Conservation (phyloP, 2,113 vertebrate species). For the Heterocephalus glaber region DNA sequence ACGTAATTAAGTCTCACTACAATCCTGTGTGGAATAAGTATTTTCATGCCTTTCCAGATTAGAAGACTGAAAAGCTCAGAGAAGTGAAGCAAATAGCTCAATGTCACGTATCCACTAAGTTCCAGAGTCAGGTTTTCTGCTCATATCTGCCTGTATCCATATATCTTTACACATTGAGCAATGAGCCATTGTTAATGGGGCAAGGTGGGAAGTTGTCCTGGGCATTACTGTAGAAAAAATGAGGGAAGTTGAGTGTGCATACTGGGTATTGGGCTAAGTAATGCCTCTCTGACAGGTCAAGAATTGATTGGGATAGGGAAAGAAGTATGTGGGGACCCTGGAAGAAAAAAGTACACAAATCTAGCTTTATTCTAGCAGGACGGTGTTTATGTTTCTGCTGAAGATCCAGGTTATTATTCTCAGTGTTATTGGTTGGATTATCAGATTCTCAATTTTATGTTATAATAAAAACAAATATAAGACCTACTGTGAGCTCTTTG, state of each 20-base stretch:
- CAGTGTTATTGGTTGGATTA: neutral
- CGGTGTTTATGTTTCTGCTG: fast-evolving
- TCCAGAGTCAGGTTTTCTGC: neutral
- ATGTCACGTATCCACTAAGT: neutral
- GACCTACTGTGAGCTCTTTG: neutral
- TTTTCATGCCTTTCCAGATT: neutral
- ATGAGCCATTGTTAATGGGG: neutral
- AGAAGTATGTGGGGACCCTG: neutral
- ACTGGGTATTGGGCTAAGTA: neutral
- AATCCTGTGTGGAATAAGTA: neutral
- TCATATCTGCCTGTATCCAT: neutral
- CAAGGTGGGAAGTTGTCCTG: neutral
- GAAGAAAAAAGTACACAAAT: neutral
- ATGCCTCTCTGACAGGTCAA: neutral
- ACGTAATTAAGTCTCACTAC: neutral
- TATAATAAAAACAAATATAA: neutral
- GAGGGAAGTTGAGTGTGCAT: neutral
- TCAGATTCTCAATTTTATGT: neutral
- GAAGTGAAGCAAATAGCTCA: neutral
- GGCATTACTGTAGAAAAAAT: neutral
- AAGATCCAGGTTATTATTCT: neutral
- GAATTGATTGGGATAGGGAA: neutral
- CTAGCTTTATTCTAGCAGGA: neutral
- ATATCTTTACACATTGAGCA: neutral
- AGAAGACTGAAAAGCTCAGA: neutral